Evolutionary conservation across 2,113 vertebrate species (phyloP).

Genomic region (Zeus faber): DNA sequence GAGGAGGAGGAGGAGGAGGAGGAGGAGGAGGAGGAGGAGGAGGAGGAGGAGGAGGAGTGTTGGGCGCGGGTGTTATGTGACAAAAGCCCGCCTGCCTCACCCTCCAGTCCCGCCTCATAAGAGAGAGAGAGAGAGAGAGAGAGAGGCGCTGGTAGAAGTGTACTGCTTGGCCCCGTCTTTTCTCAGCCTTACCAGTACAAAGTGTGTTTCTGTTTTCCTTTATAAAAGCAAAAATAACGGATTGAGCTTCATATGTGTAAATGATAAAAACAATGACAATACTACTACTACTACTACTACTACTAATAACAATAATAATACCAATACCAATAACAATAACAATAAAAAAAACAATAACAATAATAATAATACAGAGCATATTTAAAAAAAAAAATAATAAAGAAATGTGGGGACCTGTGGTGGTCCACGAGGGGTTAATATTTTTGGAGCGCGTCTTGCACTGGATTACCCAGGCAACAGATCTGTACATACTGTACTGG

Average conservation of each 20-base stretch:
- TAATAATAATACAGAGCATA: neutral
- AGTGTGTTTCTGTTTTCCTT: too few relatives aligned
- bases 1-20: too few relatives aligned
- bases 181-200: conserved; percentile 39
- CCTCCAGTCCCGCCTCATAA: conserved; percentile 52
- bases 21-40: too few relatives aligned
- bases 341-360: neutral
- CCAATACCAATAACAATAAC: neutral
- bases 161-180: conserved; percentile 34
- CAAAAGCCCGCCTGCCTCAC: conserved; percentile 65
- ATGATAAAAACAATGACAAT: neutral
- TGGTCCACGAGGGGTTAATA: neutral
- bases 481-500: conserved; percentile 25
- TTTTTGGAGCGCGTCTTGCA: conserved; percentile 19
- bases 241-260: neutral
- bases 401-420: neutral
- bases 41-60: conserved; percentile 11
- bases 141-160: conserved; percentile 11
- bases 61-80: conserved; percentile 59
- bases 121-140: conserved; percentile 24
- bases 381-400: neutral
- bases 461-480: conserved; percentile 6
- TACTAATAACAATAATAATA: neutral
- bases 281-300: neutral
- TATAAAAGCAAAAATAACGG: too few relatives aligned